Percentiles rank a stretch among this genome's conserved stretches.
These are phyloP conservation scores for Bruchidius siliquastri DNA, from an alignment of 2,888 invertebrate species.

Conservation along the genomic window DNA sequence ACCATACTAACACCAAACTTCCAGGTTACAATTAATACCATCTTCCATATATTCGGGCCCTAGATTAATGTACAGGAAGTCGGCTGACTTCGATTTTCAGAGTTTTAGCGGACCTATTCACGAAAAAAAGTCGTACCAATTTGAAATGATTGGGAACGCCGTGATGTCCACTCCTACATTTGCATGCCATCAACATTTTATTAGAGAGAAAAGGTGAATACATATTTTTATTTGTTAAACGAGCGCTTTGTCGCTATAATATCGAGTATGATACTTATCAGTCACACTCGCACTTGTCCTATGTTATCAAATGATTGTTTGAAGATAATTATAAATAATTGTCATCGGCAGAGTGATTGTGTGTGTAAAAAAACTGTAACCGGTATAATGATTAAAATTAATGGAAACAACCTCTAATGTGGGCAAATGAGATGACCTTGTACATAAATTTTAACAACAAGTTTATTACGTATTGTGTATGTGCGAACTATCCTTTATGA, in stretches of 20 bases:
- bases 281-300: no score
- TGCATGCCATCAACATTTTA: constrained; percentile 23
- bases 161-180: constrained; percentile 20
- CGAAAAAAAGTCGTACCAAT: constrained; percentile 44
- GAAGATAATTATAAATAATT: no score
- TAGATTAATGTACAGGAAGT: constrained; percentile 24
- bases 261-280: no score
- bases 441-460: background rate
- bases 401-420: background rate
- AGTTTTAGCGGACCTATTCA: constrained; percentile 45
- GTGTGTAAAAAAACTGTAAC: background rate
- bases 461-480: background rate
- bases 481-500: background rate
- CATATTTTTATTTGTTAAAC: constrained; percentile 8
- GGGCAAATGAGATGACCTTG: background rate
- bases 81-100: constrained; percentile 36
- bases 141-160: constrained; percentile 44
- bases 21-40: constrained; percentile 24
- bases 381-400: background rate
- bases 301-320: no score
- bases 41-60: constrained; percentile 22
- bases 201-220: constrained; percentile 27
- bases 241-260: no score
- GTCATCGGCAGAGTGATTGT: background rate
- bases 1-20: constrained; percentile 14